Evolutionary conservation across 2,888 invertebrate genomes (phyloP), one percentile per base, ranked within the genome.

Genomic region (Drosophila affinis): DNA sequence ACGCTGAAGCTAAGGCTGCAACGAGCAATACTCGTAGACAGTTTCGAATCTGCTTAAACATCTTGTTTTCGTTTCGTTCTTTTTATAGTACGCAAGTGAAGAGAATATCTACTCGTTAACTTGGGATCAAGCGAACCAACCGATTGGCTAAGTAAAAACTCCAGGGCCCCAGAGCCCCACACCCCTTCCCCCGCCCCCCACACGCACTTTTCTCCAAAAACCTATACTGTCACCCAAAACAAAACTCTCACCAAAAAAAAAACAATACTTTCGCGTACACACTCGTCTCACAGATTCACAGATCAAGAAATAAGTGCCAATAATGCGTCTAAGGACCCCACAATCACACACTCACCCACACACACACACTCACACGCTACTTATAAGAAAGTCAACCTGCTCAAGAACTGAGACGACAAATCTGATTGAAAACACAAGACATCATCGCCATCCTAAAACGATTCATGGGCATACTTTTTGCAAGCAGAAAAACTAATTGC

Each of bases 81-180:
- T 55, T 76, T 75, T 87, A 72, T 84, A 84, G 87, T 85, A 72
- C 87, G 87, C 82, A 87, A 87, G 77, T 87, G 83, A 84, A 84
- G 64, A 76, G 68, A 70, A 73, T 61, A 55, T 39, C 67, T 27
- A 47, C 49, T 55, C 3, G 17, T 21, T 51, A 62, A 58, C 72
- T 67, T 62, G 55, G 74, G 73, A 74, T 59, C 59, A 76, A 77
- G 59, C 62, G 75, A 75, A 68, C 69, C 59, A 70, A 75, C 65
- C 52, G 60, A 83, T 86, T 85, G 86, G 87, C 87, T 86, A 83
- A 83, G 82, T 79, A 79, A 79, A 55, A 46, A 60, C 39, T 39
- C 29, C 29, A 29, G 39, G 39, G 39, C n/a, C 6, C 39, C 39
- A 51, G 49, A 68, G 44, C 21, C 29, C 53, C 14, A 2, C 21